These are phyloP conservation scores for Crocodylus rhombifer DNA, from an alignment of 2,797 vertebrate genomes.

Conservation along the genomic window DNA sequence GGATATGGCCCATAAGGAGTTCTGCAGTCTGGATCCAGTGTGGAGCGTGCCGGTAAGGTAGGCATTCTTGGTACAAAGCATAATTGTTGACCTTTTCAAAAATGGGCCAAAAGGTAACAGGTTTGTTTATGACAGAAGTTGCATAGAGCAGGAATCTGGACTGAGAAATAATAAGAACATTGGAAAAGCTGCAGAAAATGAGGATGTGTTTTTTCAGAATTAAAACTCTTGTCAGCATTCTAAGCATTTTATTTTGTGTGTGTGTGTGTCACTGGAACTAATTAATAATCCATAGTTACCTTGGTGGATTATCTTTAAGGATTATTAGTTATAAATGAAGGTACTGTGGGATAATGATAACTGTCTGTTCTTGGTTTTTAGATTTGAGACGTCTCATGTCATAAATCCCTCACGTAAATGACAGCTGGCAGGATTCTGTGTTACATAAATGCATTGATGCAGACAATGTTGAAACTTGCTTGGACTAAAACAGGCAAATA, in stretches of 20 bases:
- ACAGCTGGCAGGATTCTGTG: not conserved
- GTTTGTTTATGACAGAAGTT: not conserved
- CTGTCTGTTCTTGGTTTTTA: not conserved
- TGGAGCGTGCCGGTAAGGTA: no score
- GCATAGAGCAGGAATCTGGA: not conserved
- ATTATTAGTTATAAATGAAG: not conserved
- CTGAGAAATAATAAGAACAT: not conserved
- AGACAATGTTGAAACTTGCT: not conserved
- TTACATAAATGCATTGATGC: not conserved
- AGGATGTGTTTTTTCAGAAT: not conserved
- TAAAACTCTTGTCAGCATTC: not conserved
- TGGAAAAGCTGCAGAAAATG: not conserved
- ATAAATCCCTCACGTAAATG: not conserved
- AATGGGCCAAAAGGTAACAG: not conserved
- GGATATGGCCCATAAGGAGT: no score
- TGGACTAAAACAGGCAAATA: not conserved
- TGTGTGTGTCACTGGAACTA: not conserved
- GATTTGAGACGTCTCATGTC: accelerated
- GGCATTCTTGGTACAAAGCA: not conserved
- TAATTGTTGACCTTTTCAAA: not conserved
- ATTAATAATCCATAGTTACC: not conserved
- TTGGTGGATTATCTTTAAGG: not conserved
- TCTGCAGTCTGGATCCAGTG: no score
- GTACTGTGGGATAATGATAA: not conserved
- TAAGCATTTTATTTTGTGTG: not conserved